Percentiles rank a stretch among this genome's conserved stretches.
These are phyloP conservation scores for Coendou prehensilis DNA, from an alignment of 2,797 vertebrate genomes.

Conservation along the genomic window DNA sequence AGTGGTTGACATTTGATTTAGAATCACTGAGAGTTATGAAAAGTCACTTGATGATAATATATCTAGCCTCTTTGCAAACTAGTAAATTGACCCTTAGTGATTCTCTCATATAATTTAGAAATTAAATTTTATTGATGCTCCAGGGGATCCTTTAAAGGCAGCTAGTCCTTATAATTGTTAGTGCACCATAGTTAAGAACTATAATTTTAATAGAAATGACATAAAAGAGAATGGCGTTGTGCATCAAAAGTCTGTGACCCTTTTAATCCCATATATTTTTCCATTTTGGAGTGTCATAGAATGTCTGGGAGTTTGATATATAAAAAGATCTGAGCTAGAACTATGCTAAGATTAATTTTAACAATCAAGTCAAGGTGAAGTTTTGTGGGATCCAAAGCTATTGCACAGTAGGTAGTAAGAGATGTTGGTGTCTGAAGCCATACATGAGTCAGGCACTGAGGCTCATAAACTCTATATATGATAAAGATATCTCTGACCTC, in stretches of 20 bases:
- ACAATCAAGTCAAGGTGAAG: not conserved
- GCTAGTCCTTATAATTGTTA: constrained; percentile 60
- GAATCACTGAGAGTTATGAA: constrained; percentile 64
- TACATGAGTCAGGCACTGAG: not conserved
- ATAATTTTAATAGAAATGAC: constrained; percentile 44
- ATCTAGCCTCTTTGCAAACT: not conserved
- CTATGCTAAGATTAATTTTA: not conserved
- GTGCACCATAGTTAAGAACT: constrained; percentile 51
- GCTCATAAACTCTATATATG: not conserved
- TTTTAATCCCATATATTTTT: not conserved
- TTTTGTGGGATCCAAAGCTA: not conserved
- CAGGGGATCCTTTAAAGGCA: constrained; percentile 32
- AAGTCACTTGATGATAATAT: constrained; percentile 68
- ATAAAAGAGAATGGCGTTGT: not conserved
- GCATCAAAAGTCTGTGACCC: not conserved
- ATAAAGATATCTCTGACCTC: not conserved
- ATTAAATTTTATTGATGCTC: constrained; percentile 66
- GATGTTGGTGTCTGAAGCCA: not conserved
- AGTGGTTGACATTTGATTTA: constrained; percentile 74
- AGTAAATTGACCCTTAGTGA: constrained; percentile 45
- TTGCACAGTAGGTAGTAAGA: not conserved
- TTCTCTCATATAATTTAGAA: constrained; percentile 48
- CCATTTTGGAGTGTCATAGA: not conserved
- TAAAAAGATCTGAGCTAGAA: not conserved
- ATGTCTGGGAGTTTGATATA: not conserved